Evolutionary conservation across 2,797 vertebrate genomes (phyloP).

Genomic region (Chelidonichthys spinosus): DNA sequence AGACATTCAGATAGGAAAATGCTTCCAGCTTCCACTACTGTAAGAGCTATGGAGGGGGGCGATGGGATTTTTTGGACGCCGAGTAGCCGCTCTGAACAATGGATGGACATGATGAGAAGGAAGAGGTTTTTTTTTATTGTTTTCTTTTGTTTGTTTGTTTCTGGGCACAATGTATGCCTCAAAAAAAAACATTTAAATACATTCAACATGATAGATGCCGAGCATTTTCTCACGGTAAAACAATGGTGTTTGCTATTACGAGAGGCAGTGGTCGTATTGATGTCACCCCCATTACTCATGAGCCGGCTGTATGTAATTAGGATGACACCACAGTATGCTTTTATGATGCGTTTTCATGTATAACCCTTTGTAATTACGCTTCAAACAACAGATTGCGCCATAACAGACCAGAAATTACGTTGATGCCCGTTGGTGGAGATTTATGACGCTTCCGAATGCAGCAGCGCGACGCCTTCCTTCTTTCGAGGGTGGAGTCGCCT

Average conservation of each 20-base stretch:
- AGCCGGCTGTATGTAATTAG: slow-evolving; percentile 69
- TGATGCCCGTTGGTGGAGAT: slow-evolving; percentile 55
- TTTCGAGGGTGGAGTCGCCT: slow-evolving; percentile 56
- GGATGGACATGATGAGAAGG: slow-evolving; percentile 40
- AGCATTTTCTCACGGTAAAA: slow-evolving; percentile 75
- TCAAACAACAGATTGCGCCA: slow-evolving; percentile 50
- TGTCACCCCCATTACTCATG: slow-evolving; percentile 71
- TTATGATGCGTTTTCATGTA: slow-evolving; percentile 58
- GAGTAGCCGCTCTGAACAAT: slow-evolving; percentile 45
- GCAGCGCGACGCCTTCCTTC: slow-evolving; percentile 14
- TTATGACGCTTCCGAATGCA: slow-evolving; percentile 47
- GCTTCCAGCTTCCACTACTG: slow-evolving; percentile 19
- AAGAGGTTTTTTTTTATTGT: slow-evolving; percentile 3
- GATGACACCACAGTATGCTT: slow-evolving; percentile 58
- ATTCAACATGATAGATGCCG: slow-evolving; percentile 59
- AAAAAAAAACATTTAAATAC: slow-evolving; percentile 1
- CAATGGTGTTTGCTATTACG: slow-evolving; percentile 75
- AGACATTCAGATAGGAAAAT: slow-evolving; percentile 26
- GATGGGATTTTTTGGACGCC: slow-evolving; percentile 2
- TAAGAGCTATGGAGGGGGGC: slow-evolving; percentile 13
- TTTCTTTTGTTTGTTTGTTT: slow-evolving; percentile 25
- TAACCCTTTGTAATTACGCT: slow-evolving; percentile 72
- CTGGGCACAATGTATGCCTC: slow-evolving; percentile 38
- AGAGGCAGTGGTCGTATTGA: slow-evolving; percentile 69
- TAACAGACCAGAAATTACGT: slow-evolving; percentile 47